A percentile compares a stretch with the other conserved stretches of the same genome.
Evolutionary conservation across 2,113 vertebrate genomes (phyloP).

Genomic region (Rhinoderma darwinii): DNA sequence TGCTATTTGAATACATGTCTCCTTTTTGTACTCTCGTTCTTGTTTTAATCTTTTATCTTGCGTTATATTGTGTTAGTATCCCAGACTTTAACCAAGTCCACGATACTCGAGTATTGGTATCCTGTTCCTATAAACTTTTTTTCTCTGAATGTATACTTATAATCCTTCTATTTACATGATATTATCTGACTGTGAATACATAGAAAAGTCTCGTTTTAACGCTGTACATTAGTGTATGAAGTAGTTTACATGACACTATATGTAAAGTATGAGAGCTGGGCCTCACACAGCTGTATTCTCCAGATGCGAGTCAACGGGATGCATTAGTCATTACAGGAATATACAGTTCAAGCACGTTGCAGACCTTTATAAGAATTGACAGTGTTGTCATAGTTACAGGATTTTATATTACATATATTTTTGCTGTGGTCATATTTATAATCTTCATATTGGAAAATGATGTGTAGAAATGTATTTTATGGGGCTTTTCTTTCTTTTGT

Average conservation of each 20-base stretch:
- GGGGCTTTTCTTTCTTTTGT: not conserved
- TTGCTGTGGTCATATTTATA: not conserved
- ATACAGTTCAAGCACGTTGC: not conserved
- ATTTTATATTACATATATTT: slow-evolving; percentile 1
- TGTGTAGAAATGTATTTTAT: slow-evolving; percentile 3
- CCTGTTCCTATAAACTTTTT: not conserved
- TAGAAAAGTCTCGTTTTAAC: not conserved
- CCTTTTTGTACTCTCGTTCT: too few relatives aligned
- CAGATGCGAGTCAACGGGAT: not conserved
- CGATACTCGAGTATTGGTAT: too few relatives aligned
- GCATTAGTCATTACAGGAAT: slow-evolving; percentile 35
- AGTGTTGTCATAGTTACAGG: slow-evolving; percentile 13
- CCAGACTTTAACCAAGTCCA: too few relatives aligned
- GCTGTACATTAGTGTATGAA: not conserved
- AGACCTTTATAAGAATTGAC: slow-evolving; percentile 3
- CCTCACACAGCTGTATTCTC: slow-evolving; percentile 35
- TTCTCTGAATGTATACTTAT: not conserved
- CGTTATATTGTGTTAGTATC: too few relatives aligned
- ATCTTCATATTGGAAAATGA: not conserved
- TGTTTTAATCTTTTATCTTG: too few relatives aligned
- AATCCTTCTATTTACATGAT: not conserved
- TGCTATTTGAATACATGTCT: too few relatives aligned
- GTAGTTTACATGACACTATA: not conserved
- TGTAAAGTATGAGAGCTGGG: slow-evolving; percentile 10
- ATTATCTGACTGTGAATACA: not conserved